Conservation (phyloP, 2,113 vertebrate species). For the Sander lucioperca region DNA sequence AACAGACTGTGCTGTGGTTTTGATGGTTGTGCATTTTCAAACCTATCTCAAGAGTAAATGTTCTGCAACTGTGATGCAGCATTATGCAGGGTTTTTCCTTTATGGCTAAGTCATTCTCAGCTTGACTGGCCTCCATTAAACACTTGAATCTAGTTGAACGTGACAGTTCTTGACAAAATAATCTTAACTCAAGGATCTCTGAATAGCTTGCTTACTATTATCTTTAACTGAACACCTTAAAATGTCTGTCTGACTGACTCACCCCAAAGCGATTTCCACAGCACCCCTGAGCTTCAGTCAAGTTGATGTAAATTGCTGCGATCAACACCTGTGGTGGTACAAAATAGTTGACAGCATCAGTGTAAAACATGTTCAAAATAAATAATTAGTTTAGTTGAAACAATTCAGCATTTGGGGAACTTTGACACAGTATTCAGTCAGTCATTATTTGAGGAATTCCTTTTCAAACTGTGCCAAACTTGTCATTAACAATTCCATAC, state of each 20-base stretch:
- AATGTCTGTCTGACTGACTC: constrained; percentile 46
- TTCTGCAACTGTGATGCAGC: constrained; percentile 33
- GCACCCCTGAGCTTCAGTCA: constrained; percentile 75
- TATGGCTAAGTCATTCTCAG: neutral
- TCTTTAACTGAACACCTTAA: neutral
- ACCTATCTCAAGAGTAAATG: neutral
- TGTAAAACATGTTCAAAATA: neutral
- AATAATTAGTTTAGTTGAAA: neutral
- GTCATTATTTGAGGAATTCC: neutral
- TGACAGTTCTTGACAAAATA: neutral
- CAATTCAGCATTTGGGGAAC: neutral
- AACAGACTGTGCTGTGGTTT: neutral
- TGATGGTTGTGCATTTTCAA: neutral
- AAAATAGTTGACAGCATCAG: neutral
- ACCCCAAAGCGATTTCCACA: constrained; percentile 84
- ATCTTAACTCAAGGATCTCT: neutral
- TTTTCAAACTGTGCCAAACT: neutral
- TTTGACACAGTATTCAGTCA: neutral
- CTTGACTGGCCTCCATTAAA: neutral
- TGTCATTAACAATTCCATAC: neutral
- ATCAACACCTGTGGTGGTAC: constrained; percentile 75
- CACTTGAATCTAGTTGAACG: neutral
- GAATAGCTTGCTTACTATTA: neutral
- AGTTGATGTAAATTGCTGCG: constrained; percentile 81
- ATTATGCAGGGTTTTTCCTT: neutral